These are phyloP conservation scores for Erithacus rubecula DNA, from an alignment of 2,797 vertebrate species.

Conservation along the genomic window DNA sequence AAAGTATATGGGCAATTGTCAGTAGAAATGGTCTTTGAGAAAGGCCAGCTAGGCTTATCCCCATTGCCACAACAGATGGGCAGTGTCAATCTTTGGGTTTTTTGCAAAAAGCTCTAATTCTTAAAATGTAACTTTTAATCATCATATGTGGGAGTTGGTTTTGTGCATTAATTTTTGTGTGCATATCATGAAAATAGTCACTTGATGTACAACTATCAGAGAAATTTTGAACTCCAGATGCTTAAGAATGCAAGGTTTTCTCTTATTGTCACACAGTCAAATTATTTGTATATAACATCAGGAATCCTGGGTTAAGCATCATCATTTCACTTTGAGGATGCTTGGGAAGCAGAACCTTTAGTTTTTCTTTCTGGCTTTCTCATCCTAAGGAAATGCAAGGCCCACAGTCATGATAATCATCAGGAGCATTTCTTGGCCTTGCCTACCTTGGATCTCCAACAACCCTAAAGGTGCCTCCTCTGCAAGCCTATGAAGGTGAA, in stretches of 20 bases:
- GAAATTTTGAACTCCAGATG: neutral
- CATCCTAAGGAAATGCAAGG: neutral
- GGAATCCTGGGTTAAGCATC: neutral
- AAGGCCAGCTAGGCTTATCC: neutral
- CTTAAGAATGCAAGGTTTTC: neutral
- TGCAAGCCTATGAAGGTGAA: slow-evolving; percentile 30
- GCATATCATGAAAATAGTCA: neutral
- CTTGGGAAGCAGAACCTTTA: neutral
- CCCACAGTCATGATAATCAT: neutral
- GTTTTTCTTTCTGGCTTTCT: neutral
- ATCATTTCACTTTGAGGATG: neutral
- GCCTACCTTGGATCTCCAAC: neutral
- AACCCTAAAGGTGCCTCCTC: slow-evolving; percentile 3
- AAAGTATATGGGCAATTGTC: rapidly evolving
- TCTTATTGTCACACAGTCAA: neutral
- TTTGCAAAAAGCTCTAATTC: neutral
- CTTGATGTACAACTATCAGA: neutral
- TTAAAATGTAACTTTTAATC: neutral
- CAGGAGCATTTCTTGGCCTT: neutral
- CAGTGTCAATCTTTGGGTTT: neutral
- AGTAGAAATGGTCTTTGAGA: neutral
- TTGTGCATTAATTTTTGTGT: neutral
- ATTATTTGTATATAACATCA: neutral
- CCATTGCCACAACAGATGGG: neutral
- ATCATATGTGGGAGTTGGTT: neutral